Conservation (phyloP, 1,140 invertebrate genomes). For the Drosophila repletoides region DNA sequence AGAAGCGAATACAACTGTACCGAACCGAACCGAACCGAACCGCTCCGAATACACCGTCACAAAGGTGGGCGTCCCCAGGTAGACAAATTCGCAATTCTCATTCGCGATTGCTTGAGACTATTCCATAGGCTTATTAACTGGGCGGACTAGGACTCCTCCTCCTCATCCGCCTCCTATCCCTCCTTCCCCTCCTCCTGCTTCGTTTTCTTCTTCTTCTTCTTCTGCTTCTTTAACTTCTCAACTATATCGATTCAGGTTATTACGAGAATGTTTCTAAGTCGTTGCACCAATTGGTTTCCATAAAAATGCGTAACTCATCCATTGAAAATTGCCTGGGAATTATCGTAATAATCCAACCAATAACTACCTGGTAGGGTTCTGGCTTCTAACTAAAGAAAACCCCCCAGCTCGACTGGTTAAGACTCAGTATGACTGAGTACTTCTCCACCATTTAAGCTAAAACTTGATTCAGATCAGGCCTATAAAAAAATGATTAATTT, state of each 20-base stretch:
- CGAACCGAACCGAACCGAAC: not conserved
- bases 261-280: too few relatives aligned
- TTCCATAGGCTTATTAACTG: conserved; percentile 4
- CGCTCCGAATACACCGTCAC: too few relatives aligned
- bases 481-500: too few relatives aligned
- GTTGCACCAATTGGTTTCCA: not conserved
- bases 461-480: too few relatives aligned
- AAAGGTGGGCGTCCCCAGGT: not conserved
- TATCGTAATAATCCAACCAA: conserved; percentile 2
- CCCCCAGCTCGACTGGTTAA: too few relatives aligned
- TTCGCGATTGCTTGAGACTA: not conserved
- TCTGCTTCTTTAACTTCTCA: not conserved
- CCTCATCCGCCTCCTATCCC: not conserved
- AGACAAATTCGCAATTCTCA: not conserved
- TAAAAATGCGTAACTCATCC: not conserved
- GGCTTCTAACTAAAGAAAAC: too few relatives aligned
- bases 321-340: not conserved
- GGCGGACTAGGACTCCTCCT: not conserved
- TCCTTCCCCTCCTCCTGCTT: not conserved
- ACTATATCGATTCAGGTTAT: not conserved
- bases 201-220: not conserved
- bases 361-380: too few relatives aligned
- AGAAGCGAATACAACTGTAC: not conserved
- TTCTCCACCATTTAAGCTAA: too few relatives aligned
- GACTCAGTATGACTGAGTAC: too few relatives aligned